phyloP scores from a whole-genome alignment of 2,797 vertebrate species.

The Ataeniobius toweri region DNA sequence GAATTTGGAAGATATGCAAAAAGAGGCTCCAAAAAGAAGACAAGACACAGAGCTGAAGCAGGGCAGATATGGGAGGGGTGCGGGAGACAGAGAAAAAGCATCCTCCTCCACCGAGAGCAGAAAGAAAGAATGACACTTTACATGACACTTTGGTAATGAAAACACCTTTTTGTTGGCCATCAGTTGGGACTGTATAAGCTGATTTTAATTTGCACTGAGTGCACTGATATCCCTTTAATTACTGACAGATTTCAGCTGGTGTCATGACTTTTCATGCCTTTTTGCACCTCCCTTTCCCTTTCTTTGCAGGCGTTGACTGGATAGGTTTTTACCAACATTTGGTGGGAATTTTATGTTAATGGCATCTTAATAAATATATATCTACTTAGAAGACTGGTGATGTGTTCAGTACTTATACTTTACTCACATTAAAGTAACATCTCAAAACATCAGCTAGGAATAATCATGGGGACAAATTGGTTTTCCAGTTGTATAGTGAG shows the following conservation, averaged over 20 bases:
- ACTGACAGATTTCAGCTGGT: not conserved
- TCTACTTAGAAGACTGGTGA: not conserved
- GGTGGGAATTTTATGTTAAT: not conserved
- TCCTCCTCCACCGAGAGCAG: too few relatives aligned
- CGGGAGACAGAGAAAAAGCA: too few relatives aligned
- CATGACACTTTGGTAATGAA: too few relatives aligned
- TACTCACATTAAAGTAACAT: too few relatives aligned
- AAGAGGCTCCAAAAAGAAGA: too few relatives aligned
- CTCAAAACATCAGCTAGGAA: not conserved
- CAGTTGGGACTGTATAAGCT: not conserved
- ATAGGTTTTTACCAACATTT: not conserved
- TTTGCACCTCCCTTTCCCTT: not conserved
- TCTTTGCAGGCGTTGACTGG: not conserved
- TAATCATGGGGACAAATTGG: not conserved
- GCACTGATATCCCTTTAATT: not conserved
- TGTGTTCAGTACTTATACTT: too few relatives aligned
- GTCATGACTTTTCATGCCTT: not conserved
- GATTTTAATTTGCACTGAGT: not conserved
- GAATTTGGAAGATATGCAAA: too few relatives aligned
- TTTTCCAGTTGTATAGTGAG: not conserved
- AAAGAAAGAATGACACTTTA: too few relatives aligned
- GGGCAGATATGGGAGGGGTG: too few relatives aligned
- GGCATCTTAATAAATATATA: not conserved
- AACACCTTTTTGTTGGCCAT: too few relatives aligned
- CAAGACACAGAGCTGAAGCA: too few relatives aligned